Evolutionary conservation across 2,888 invertebrate species (phyloP).

Genomic region (Belgica antarctica): DNA sequence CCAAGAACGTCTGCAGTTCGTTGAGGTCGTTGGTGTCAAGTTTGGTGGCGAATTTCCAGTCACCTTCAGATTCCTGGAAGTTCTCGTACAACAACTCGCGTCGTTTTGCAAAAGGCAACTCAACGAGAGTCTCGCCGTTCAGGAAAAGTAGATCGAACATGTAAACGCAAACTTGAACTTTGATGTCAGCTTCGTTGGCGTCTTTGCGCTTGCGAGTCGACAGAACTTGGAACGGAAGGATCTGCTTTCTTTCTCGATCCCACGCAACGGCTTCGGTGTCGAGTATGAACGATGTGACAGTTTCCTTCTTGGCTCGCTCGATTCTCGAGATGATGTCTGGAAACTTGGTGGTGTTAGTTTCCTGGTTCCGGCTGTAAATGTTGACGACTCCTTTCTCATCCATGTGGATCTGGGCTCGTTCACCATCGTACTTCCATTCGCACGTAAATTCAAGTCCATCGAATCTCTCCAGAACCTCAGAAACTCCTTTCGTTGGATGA

Average conservation of each 20-base stretch:
- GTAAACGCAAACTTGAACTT: slow-evolving; percentile 86
- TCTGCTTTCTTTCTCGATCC: slow-evolving; percentile 81
- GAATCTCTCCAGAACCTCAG: slow-evolving; percentile 79
- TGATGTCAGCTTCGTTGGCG: slow-evolving; percentile 57
- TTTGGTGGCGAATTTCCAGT: slow-evolving; percentile 84
- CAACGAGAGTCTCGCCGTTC: slow-evolving; percentile 82
- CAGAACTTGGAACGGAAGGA: slow-evolving; percentile 93
- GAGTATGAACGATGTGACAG: slow-evolving; percentile 78
- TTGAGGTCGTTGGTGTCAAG: slow-evolving; percentile 82
- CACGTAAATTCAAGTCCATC: slow-evolving; percentile 89
- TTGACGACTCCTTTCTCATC: slow-evolving; percentile 66
- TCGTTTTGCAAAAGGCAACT: slow-evolving; percentile 70
- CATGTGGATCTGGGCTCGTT: slow-evolving; percentile 89
- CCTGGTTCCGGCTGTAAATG: slow-evolving; percentile 94
- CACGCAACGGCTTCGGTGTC: slow-evolving; percentile 98
- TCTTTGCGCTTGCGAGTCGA: slow-evolving; percentile 94
- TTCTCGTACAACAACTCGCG: slow-evolving; percentile 69
- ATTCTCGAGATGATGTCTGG: slow-evolving; percentile 85
- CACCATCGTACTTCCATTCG: slow-evolving; percentile 99
- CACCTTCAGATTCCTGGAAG: slow-evolving; percentile 70
- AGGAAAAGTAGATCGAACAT: slow-evolving; percentile 93
- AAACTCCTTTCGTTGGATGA: slow-evolving; percentile 92
- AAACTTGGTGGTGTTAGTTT: slow-evolving; percentile 90
- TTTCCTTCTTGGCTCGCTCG: slow-evolving; percentile 57
- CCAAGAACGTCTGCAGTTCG: slow-evolving; percentile 89